These are phyloP conservation scores for Hydrotaea diabolus DNA, from an alignment of 2,888 invertebrate genomes.

Conservation along the genomic window DNA sequence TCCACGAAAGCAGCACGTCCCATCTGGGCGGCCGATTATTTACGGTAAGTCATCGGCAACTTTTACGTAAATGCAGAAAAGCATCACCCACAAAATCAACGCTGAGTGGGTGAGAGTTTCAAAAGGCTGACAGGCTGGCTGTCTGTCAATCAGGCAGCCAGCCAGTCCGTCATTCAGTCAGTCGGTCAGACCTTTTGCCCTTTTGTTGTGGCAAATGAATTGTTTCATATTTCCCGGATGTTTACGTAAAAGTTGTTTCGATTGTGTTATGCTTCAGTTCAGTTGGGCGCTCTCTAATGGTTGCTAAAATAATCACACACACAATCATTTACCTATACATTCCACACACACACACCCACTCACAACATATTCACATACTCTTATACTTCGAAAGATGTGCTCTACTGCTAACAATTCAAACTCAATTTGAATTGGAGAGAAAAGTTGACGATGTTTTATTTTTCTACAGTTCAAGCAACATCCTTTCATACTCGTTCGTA, in stretches of 20 bases:
- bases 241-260: slow-evolving; percentile 59
- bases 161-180: too few species aligned
- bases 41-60: slow-evolving; percentile 82
- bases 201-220: not conserved
- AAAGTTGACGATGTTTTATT: slow-evolving; percentile 32
- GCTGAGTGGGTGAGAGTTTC: not conserved
- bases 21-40: slow-evolving; percentile 85
- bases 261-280: slow-evolving; percentile 58
- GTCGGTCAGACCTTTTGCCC: slow-evolving; percentile 4
- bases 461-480: slow-evolving; percentile 37
- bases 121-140: not conserved
- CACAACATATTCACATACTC: not conserved
- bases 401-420: slow-evolving; percentile 41
- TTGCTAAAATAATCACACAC: slow-evolving; percentile 32
- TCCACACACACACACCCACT: not conserved
- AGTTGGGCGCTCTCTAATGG: slow-evolving; percentile 43
- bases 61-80: slow-evolving; percentile 31
- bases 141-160: too few species aligned
- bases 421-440: not conserved
- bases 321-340: not conserved
- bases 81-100: not conserved
- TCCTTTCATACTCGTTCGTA: not conserved
- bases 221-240: slow-evolving; percentile 15
- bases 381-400: slow-evolving; percentile 18
- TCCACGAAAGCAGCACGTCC: slow-evolving; percentile 77